Evolutionary conservation across 2,888 invertebrate species (phyloP), one percentile per base, ranked within the genome.

Genomic region (Melieria crassipennis): DNA sequence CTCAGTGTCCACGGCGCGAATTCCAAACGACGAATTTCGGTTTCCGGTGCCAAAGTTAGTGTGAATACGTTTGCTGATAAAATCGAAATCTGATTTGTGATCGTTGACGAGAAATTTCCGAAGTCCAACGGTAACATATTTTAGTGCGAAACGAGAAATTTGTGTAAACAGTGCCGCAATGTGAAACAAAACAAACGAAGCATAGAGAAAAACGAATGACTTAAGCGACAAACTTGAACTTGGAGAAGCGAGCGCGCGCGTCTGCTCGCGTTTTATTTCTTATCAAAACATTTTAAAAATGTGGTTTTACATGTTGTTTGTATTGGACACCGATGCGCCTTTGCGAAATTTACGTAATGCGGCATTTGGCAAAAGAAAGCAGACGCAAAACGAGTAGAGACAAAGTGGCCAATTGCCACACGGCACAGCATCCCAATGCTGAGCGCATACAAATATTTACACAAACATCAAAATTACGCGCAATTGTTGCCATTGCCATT

Each of bases 181-280:
- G n/a, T 52, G 48, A n/a, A 45, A 4, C 10, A 46, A 55, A 61
- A 61, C 7, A 68, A 52, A 43, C 42, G 47, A 43, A 63, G 9
- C 58, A 60, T 43, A 45, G 46, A 57, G 64, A 73, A 75, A 75
- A 78, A 74, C 78, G 71, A 78, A 82, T 80, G 79, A 80, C 78
- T 81, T 77, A 75, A 78, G 78, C 79, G 70, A 79, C 81, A 83
- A 83, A 83, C 83, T 83, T 83, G 83, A 83, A 83, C 83, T 83
- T 83, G 78, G 48, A 55, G n/a, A 48, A 30, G 55, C 47, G 30
- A 46, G 10, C 56, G 64, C 50, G 50, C 67, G 57, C 65, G 62
- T 10, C 10, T 11, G 11, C 43, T 42, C 50, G 58, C 4, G 63
- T 70, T 30, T 30, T 30, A 30, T 30, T 30, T 57, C 71, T 61